A percentile compares a stretch with the other conserved stretches of the same genome.
phyloP scores from a whole-genome alignment of 2,113 vertebrate species.

The Puma concolor region DNA sequence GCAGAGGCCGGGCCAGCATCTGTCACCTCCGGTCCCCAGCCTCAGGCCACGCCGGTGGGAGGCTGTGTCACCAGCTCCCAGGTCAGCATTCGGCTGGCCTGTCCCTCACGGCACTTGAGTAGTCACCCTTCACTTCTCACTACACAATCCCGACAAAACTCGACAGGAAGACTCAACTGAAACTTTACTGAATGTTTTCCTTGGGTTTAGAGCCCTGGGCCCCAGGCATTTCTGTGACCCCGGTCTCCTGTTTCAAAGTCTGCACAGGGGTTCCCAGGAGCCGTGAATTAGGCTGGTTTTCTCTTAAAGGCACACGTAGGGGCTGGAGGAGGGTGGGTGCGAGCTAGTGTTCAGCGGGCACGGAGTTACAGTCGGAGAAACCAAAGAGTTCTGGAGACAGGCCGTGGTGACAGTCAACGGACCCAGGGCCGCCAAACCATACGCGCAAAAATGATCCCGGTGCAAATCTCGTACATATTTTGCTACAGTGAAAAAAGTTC shows the following conservation, averaged over 20 bases:
- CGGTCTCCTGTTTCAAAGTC: background rate
- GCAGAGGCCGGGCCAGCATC: rapidly evolving
- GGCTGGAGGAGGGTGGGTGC: background rate
- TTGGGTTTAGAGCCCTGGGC: background rate
- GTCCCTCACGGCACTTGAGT: rapidly evolving
- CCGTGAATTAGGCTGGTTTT: background rate
- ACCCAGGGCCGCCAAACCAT: rapidly evolving
- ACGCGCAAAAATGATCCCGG: background rate
- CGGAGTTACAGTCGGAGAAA: background rate
- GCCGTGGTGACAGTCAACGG: rapidly evolving
- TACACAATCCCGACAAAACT: rapidly evolving
- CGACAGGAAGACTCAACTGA: rapidly evolving
- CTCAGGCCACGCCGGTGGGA: rapidly evolving
- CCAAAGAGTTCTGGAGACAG: background rate
- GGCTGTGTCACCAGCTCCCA: rapidly evolving
- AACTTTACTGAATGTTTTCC: rapidly evolving
- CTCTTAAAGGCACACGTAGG: background rate
- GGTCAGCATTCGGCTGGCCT: background rate
- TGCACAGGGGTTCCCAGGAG: background rate
- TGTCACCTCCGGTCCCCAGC: too few relatives aligned
- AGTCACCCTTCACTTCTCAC: background rate
- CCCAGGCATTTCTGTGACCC: background rate
- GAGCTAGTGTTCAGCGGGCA: background rate
- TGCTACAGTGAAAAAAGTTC: background rate
- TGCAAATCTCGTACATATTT: background rate